phyloP scores from a whole-genome alignment of 2,113 vertebrate genomes.

The Sinocyclocheilus maitianheensis region DNA sequence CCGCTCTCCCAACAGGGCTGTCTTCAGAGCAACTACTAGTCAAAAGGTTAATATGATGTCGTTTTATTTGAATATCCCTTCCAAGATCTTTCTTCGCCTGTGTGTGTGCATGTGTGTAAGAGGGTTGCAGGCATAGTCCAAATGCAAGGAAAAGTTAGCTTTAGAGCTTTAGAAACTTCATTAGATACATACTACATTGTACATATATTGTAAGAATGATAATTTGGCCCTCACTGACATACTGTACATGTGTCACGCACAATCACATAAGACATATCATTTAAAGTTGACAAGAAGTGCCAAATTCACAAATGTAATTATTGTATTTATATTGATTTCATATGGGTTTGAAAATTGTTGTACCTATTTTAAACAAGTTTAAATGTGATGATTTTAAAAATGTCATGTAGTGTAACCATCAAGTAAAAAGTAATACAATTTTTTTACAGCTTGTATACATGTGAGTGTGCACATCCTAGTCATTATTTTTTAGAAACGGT shows the following conservation, averaged over 20 bases:
- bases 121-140: background rate
- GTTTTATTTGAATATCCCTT: conserved; percentile 22
- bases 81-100: background rate
- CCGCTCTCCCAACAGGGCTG: conserved; percentile 29
- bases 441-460: no score
- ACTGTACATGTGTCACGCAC: background rate
- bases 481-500: no score
- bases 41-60: conserved; percentile 36
- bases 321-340: background rate
- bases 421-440: no score
- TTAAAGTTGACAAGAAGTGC: background rate
- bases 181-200: background rate
- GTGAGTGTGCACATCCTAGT: no score
- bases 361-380: no score
- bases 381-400: no score
- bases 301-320: background rate
- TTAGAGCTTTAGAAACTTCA: background rate
- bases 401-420: no score
- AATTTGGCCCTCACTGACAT: background rate
- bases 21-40: conserved; percentile 33
- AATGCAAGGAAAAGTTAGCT: background rate
- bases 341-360: no score
- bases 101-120: background rate
- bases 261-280: background rate
- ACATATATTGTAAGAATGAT: background rate